Evolutionary conservation across 2,113 vertebrate genomes (phyloP).

Genomic region (Semnornis frantzii): DNA sequence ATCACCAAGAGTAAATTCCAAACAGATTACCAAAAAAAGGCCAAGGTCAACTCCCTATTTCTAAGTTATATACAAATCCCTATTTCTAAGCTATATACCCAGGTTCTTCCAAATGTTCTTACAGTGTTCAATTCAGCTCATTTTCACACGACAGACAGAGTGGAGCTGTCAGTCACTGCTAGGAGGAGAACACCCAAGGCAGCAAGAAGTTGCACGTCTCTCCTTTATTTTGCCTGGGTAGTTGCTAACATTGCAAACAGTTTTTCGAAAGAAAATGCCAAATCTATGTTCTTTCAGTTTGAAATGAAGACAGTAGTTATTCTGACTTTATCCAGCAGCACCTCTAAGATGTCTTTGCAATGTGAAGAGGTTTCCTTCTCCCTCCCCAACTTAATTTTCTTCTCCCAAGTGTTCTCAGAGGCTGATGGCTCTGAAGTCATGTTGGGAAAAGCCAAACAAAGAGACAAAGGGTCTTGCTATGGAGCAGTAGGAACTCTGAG

Average conservation of each 20-base stretch:
- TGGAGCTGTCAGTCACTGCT: neutral
- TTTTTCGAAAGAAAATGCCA: constrained; percentile 10
- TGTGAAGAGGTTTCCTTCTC: neutral
- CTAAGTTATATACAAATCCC: neutral
- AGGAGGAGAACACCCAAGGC: neutral
- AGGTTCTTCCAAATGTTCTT: constrained; percentile 49
- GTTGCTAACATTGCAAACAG: neutral
- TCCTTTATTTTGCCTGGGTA: neutral
- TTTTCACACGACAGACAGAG: constrained; percentile 24
- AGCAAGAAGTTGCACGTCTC: neutral
- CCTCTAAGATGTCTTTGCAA: neutral
- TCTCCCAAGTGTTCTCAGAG: neutral
- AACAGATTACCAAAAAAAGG: constrained; percentile 54
- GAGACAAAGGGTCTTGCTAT: neutral
- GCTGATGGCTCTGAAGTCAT: neutral
- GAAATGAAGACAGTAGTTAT: neutral
- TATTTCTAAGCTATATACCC: constrained; percentile 23
- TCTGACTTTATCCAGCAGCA: neutral
- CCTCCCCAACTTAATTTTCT: neutral
- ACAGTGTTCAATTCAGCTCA: neutral
- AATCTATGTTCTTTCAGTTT: neutral
- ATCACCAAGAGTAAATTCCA: constrained; percentile 41
- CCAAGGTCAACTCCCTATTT: constrained; percentile 29
- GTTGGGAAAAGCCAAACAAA: neutral
- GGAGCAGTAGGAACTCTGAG: neutral